phyloP scores from a whole-genome alignment of 2,888 invertebrate genomes.

The Netelia virgata region DNA sequence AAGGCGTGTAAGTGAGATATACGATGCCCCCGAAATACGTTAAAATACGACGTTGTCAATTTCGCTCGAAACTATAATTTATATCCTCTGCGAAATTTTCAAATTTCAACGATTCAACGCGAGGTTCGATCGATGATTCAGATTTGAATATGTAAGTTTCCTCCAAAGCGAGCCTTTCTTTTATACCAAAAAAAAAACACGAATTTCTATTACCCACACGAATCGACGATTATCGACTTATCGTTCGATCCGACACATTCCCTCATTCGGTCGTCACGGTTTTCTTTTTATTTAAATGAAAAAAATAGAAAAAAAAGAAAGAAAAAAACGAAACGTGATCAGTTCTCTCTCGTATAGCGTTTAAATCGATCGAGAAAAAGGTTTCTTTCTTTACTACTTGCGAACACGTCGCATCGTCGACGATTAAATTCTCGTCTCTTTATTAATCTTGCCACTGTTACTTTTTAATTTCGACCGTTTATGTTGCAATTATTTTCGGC shows the following conservation, averaged over 20 bases:
- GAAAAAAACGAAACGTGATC: constrained; percentile 21
- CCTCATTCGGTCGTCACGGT: background rate
- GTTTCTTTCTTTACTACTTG: too few relatives aligned
- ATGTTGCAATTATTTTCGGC: constrained; percentile 69
- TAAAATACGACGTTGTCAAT: constrained; percentile 78
- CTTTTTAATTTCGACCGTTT: constrained; percentile 46
- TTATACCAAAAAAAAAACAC: constrained; percentile 19
- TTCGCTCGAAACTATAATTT: constrained; percentile 12
- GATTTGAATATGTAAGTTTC: constrained; percentile 84
- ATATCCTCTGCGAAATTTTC: constrained; percentile 51
- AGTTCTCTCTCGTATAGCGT: background rate
- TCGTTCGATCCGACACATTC: constrained; percentile 1
- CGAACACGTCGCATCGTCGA: too few relatives aligned
- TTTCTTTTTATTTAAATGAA: too few relatives aligned
- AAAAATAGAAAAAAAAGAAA: constrained; percentile 3
- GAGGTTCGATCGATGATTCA: constrained; percentile 26
- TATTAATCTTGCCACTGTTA: constrained; percentile 14
- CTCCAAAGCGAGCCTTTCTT: constrained; percentile 76
- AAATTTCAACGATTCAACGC: constrained; percentile 80
- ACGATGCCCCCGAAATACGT: constrained; percentile 46
- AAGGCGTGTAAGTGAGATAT: constrained; percentile 81
- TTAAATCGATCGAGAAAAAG: background rate
- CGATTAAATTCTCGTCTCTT: background rate
- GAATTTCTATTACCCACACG: constrained; percentile 23
- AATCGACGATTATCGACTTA: background rate